Evolutionary conservation across 2,797 vertebrate species (phyloP), one percentile per base, ranked within the genome.

Genomic region (Chelon auratus): DNA sequence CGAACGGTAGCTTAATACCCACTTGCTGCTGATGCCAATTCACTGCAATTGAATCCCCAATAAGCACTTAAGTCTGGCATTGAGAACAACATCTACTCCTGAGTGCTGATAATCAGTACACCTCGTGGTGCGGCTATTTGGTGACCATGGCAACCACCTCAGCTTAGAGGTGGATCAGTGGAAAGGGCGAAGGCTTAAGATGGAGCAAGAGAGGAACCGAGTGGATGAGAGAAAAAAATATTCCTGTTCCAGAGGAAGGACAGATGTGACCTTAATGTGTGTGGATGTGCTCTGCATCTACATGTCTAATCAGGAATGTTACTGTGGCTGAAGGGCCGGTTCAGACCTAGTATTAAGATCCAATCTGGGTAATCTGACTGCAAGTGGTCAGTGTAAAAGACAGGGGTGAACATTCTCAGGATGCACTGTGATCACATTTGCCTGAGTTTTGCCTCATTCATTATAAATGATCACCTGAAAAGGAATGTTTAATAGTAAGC

Each of bases 11-110:
- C 76, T 84, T 80, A 79, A 82, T 74, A 73, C 63, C 66, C 59
- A 24, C 75, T 81, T 73, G 65, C 78, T n/a, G 63, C 77, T 58
- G 72, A 80, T 58, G 76, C 71, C 81, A 83, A 79, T 72, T 81
- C 75, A 62, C 65, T 11, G 69, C 80, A 68, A 67, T 56, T 81
- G 80, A 84, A 81, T 79, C 68, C 14, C 75, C 82, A 88, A 89
- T 80, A 60, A 88, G 84, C 85, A 82, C 85, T 91, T 79, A 66
- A 75, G 77, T 79, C 72, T 4, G 1, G 4, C 14, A 74, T 53
- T 37, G 80, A 81, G 70, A 52, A 75, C 58, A 71, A 70, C 75
- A 85, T 83, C 76, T 48, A 81, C 72, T 74, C 59, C 59, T 51
- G 72, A 79, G 62, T 42, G 63, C 62, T 85, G 71, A 80, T 73